These are phyloP conservation scores for Sinocyclocheilus grahami DNA, from an alignment of 2,113 vertebrate genomes.

Conservation along the genomic window DNA sequence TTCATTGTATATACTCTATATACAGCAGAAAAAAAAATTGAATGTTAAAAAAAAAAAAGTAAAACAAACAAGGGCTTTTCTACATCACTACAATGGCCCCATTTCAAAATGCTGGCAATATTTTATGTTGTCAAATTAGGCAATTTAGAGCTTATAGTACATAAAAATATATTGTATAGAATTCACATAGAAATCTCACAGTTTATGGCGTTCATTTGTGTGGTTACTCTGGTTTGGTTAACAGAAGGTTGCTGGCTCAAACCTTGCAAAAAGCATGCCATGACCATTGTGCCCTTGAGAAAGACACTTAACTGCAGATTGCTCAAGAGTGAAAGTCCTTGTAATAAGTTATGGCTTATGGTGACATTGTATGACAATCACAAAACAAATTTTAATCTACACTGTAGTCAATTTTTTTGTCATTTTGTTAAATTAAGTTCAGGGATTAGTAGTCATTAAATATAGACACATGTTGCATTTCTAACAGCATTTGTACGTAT, in stretches of 20 bases:
- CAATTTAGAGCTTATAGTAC: neutral
- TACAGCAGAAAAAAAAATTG: too few species aligned
- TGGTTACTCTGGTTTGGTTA: neutral
- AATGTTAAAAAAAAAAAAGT: neutral
- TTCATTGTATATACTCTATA: too few species aligned
- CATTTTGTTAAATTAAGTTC: neutral
- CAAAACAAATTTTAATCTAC: neutral
- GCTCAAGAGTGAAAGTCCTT: constrained; percentile 5
- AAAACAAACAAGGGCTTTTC: neutral
- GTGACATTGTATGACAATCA: neutral
- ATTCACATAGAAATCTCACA: neutral
- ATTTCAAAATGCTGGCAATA: neutral
- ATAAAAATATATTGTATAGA: too few species aligned
- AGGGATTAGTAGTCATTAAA: neutral
- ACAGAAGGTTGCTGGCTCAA: neutral
- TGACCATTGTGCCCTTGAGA: neutral
- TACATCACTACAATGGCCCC: neutral
- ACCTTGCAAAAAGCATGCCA: neutral
- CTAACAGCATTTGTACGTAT: neutral
- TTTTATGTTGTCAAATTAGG: neutral
- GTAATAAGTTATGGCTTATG: neutral
- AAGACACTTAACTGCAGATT: neutral
- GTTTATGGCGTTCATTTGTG: neutral
- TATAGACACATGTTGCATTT: neutral
- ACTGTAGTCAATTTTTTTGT: neutral